Percentiles rank a stretch among this genome's conserved stretches.
Evolutionary conservation across 2,888 invertebrate species (phyloP).

Genomic region (Silvanus unidentatus): DNA sequence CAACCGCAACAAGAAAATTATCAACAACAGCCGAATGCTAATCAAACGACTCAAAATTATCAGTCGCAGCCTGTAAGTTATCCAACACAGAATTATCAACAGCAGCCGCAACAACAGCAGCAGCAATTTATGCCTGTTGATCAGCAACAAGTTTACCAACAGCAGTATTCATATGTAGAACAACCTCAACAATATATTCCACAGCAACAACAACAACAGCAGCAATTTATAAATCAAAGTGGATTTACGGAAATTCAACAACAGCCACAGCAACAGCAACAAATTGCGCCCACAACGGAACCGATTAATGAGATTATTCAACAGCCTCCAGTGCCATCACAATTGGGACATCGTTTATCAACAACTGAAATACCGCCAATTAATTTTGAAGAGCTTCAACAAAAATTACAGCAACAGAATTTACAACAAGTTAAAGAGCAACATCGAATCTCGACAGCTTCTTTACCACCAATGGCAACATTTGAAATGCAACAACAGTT

Average conservation of each 20-base stretch:
- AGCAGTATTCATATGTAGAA: conserved; percentile 16
- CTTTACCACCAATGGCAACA: conserved; percentile 37
- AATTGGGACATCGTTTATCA: conserved; percentile 27
- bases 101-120: conserved; percentile 28
- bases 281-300: background rate
- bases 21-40: conserved; percentile 15
- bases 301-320: conserved; percentile 10
- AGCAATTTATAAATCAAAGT: conserved; percentile 5
- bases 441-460: conserved; percentile 33
- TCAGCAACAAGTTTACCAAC: conserved; percentile 9
- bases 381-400: conserved; percentile 40
- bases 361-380: conserved; percentile 33
- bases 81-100: conserved; percentile 20
- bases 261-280: conserved; percentile 47
- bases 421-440: conserved; percentile 21
- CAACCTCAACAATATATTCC: conserved; percentile 19
- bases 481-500: conserved; percentile 28
- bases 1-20: conserved; percentile 18
- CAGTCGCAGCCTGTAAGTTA: conserved; percentile 7
- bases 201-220: conserved; percentile 8
- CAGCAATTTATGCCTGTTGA: conserved; percentile 23
- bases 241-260: conserved; percentile 36
- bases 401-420: conserved; percentile 39
- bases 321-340: conserved; percentile 11
- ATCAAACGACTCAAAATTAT: conserved; percentile 30